Conservation (phyloP, 2,113 vertebrate species). For the Corythornis vintsioides region DNA sequence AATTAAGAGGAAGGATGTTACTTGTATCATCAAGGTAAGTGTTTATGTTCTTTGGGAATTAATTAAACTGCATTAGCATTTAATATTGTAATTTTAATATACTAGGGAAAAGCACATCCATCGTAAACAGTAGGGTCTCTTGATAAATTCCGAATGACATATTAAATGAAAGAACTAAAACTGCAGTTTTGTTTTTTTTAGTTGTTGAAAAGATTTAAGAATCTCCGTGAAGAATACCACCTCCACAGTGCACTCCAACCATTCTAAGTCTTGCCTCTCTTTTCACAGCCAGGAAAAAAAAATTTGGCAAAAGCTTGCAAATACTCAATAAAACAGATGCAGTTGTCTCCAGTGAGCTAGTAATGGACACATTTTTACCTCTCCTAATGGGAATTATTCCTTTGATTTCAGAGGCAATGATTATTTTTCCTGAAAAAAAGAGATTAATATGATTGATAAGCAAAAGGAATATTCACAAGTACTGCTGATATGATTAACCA, state of each 20-base stretch:
- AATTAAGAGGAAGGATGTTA: background rate
- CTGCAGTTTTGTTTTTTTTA: background rate
- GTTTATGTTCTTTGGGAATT: background rate
- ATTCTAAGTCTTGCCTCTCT: background rate
- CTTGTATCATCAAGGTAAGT: background rate
- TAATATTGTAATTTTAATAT: background rate
- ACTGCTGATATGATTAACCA: background rate
- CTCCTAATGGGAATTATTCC: background rate
- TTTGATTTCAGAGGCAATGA: background rate
- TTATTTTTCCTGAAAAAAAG: background rate
- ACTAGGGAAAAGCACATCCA: fast-evolving
- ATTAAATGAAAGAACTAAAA: background rate
- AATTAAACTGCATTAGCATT: background rate
- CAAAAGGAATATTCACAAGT: background rate
- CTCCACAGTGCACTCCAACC: background rate
- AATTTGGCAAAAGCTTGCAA: background rate
- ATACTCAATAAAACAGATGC: background rate
- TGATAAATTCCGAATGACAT: background rate
- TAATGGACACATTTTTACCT: background rate
- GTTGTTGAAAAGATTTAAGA: background rate
- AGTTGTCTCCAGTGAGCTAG: background rate
- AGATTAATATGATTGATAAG: background rate
- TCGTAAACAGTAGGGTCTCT: background rate
- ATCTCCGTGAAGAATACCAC: background rate
- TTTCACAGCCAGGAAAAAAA: background rate